Percentiles rank a stretch among this genome's conserved stretches.
Evolutionary conservation across 2,797 vertebrate genomes (phyloP).

Genomic region (Hippoglossus hippoglossus): DNA sequence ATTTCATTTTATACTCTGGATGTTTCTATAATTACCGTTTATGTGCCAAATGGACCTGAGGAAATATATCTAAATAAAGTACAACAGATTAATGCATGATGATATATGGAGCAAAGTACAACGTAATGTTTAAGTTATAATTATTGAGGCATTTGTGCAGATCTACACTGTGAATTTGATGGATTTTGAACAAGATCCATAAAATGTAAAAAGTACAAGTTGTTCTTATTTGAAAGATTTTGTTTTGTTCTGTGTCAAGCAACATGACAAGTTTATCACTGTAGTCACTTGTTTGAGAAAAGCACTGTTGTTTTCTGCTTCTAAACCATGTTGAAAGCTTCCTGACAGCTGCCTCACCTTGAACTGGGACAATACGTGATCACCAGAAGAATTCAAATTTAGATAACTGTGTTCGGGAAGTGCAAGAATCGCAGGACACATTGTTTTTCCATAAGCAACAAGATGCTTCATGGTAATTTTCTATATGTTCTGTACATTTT

Average conservation of each 20-base stretch:
- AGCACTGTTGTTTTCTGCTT: neutral
- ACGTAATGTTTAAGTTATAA: neutral
- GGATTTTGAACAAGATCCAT: neutral
- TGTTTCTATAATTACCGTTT: too few species aligned
- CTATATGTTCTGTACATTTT: neutral
- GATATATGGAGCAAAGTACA: neutral
- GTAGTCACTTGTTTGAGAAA: neutral
- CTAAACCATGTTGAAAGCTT: neutral
- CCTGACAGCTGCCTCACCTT: neutral
- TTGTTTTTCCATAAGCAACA: neutral
- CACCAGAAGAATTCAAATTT: neutral
- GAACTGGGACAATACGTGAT: too few species aligned
- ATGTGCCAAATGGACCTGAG: neutral
- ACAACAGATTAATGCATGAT: neutral
- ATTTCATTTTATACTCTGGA: too few species aligned
- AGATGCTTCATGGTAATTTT: too few species aligned
- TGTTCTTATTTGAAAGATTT: neutral
- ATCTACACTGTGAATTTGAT: neutral
- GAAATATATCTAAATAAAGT: slow-evolving; percentile 3
- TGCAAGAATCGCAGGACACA: neutral
- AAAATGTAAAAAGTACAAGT: too few species aligned
- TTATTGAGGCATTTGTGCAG: neutral
- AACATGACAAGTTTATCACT: neutral
- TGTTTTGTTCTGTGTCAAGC: neutral
- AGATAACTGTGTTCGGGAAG: neutral